These are phyloP conservation scores for Archivesica marissinica DNA, from an alignment of 1,140 invertebrate species.

Conservation along the genomic window DNA sequence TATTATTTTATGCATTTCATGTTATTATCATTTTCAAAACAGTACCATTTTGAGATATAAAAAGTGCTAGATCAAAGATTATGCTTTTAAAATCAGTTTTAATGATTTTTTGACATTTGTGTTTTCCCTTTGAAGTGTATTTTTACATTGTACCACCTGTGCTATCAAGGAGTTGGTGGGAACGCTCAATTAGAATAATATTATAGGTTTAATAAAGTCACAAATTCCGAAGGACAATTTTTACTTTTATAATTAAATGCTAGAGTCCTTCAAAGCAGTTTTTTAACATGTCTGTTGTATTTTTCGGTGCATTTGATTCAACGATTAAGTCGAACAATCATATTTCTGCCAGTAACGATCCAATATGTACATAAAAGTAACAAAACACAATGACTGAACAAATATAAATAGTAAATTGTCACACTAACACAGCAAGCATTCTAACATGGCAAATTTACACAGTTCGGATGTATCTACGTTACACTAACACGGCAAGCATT, in stretches of 20 bases:
- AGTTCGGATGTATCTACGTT: too few species aligned
- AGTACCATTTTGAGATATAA: conserved; percentile 1
- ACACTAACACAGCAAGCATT: too few species aligned
- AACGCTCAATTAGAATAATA: not conserved
- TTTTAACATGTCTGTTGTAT: too few species aligned
- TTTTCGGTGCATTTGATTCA: too few species aligned
- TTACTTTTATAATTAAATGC: not conserved
- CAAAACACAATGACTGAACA: too few species aligned
- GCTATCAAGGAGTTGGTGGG: not conserved
- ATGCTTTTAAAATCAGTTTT: conserved; percentile 14
- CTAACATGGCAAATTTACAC: too few species aligned
- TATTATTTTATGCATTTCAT: conserved; percentile 19
- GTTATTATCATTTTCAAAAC: not conserved
- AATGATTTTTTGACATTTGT: conserved; percentile 1
- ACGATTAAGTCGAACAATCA: too few species aligned
- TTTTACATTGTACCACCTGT: not conserved
- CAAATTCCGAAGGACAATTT: not conserved
- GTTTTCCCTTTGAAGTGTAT: conserved; percentile 11
- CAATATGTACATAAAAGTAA: too few species aligned
- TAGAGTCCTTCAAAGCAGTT: not conserved
- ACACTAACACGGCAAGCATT: too few species aligned
- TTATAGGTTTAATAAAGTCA: not conserved
- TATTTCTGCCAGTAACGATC: too few species aligned
- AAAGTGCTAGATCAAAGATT: conserved; percentile 13
- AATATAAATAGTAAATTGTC: too few species aligned